These are phyloP conservation scores for Leptonema lineaticorne DNA, from an alignment of 1,140 invertebrate species.

Conservation along the genomic window DNA sequence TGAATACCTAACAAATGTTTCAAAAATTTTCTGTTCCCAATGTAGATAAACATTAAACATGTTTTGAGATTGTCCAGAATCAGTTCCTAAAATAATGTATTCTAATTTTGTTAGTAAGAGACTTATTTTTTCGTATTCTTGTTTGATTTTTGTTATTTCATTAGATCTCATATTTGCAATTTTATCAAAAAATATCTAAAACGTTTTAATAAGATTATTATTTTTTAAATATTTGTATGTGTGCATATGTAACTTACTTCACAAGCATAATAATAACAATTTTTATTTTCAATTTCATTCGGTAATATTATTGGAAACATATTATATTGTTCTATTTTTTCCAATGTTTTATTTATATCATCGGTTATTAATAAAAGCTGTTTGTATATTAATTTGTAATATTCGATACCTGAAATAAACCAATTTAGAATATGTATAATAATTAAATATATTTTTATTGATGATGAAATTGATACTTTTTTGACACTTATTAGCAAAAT, in stretches of 20 bases:
- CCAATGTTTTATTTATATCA: constrained; percentile 66
- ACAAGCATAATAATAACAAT: constrained; percentile 32
- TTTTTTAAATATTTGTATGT: constrained; percentile 2
- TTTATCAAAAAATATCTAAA: constrained; percentile 68
- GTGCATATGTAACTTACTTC: constrained; percentile 28
- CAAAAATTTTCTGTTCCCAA: constrained; percentile 72
- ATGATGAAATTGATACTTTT: constrained; percentile 37
- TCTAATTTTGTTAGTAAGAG: constrained; percentile 82
- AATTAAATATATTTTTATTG: background rate
- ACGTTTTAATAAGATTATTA: constrained; percentile 43
- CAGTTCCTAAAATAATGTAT: constrained; percentile 68
- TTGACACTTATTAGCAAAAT: constrained; percentile 65
- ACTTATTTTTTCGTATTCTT: constrained; percentile 70
- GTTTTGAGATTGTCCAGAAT: constrained; percentile 61
- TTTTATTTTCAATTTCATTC: constrained; percentile 17
- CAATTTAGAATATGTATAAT: constrained; percentile 10
- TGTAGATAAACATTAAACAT: constrained; percentile 69
- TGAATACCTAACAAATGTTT: constrained; percentile 55
- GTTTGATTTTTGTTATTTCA: constrained; percentile 64
- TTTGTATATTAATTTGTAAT: constrained; percentile 42
- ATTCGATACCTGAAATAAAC: constrained; percentile 30
- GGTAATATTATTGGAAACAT: constrained; percentile 51
- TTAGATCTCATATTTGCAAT: constrained; percentile 68
- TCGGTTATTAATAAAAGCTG: constrained; percentile 77
- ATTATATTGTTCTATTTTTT: constrained; percentile 59